These are phyloP conservation scores for Anarhynchus alexandrinus DNA, from an alignment of 2,113 vertebrate genomes.

Conservation along the genomic window DNA sequence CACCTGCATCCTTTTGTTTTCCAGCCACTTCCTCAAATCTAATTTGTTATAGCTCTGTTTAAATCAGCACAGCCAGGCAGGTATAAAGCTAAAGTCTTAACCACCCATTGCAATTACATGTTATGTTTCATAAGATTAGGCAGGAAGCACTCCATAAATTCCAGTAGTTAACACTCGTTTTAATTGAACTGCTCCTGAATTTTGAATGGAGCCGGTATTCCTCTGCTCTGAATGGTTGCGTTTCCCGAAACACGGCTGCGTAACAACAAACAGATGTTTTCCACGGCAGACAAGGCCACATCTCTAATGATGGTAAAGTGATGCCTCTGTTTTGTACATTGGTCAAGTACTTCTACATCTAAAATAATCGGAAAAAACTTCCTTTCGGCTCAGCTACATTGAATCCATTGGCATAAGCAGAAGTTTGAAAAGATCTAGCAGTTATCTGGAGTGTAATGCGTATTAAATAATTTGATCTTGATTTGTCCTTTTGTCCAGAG, in stretches of 20 bases:
- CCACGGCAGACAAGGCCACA: neutral
- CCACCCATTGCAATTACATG: neutral
- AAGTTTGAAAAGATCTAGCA: neutral
- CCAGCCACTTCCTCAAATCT: neutral
- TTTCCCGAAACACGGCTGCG: neutral
- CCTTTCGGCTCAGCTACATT: neutral
- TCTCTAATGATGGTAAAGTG: neutral
- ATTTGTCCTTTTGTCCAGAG: neutral
- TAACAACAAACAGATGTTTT: constrained; percentile 50
- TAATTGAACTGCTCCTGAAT: constrained; percentile 35
- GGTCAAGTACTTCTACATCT: neutral
- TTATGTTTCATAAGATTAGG: constrained; percentile 11
- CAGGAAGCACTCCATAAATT: constrained; percentile 46
- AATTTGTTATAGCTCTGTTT: neutral
- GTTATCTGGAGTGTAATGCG: neutral
- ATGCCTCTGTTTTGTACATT: neutral
- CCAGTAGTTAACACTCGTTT: constrained; percentile 45
- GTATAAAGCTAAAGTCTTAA: constrained; percentile 15
- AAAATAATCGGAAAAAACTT: neutral
- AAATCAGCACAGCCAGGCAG: neutral
- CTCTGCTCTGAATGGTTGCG: neutral
- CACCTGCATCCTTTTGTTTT: constrained; percentile 22
- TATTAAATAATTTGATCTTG: neutral
- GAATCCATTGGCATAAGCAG: neutral
- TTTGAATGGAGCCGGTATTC: neutral